Percentiles rank a stretch among this genome's conserved stretches.
Conservation (phyloP, 2,797 vertebrate species). For the Poeciliopsis gracilis region DNA sequence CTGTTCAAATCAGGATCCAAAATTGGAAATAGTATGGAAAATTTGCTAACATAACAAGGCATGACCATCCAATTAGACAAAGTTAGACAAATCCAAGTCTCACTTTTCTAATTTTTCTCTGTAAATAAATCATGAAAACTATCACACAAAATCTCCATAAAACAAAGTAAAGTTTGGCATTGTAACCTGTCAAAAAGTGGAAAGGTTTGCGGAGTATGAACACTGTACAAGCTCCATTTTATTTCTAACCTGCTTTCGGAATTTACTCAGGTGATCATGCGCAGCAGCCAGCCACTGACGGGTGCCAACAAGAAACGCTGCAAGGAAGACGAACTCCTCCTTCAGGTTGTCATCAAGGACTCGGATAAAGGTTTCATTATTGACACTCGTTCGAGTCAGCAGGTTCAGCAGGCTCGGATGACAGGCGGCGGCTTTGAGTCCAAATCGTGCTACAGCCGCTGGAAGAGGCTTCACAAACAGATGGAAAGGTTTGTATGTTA, state of each 20-base stretch:
- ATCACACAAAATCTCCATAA: not conserved
- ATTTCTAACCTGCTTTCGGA: not conserved
- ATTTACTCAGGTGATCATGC: constrained; percentile 82
- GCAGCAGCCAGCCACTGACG: constrained; percentile 85
- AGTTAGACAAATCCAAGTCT: not conserved
- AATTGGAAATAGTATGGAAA: not conserved
- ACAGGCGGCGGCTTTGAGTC: constrained; percentile 85
- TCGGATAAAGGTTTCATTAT: constrained; percentile 82
- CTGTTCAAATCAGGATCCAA: not conserved
- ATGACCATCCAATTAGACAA: not conserved
- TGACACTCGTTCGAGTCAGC: constrained; percentile 85
- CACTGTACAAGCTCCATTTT: not conserved
- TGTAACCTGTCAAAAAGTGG: not conserved
- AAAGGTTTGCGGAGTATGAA: not conserved
- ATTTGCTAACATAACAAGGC: not conserved
- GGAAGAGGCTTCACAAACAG: constrained; percentile 84
- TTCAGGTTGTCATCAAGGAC: constrained; percentile 73
- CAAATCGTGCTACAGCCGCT: constrained; percentile 80
- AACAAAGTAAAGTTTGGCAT: not conserved
- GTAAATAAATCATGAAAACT: not conserved
- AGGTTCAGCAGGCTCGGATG: constrained; percentile 85
- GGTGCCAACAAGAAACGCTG: constrained; percentile 86
- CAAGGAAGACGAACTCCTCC: constrained; percentile 84
- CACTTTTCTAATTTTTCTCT: not conserved
- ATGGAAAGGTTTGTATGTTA: constrained; percentile 83